Percentiles rank a stretch among this genome's conserved stretches.
These are phyloP conservation scores for Erpobdella octoculata DNA, from an alignment of 2,888 invertebrate species.

Conservation along the genomic window DNA sequence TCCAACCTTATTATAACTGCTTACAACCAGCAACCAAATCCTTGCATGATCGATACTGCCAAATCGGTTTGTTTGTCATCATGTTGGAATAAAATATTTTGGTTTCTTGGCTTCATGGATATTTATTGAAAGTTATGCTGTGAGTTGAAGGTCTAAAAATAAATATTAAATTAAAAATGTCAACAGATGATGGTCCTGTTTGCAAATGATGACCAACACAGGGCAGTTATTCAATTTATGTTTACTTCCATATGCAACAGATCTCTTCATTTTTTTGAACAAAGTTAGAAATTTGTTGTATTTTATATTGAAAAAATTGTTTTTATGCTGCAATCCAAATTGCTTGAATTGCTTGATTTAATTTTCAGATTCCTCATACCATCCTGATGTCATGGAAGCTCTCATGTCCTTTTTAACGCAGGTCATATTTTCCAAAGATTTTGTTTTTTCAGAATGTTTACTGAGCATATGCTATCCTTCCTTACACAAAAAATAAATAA, in stretches of 20 bases:
- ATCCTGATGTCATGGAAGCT: constrained; percentile 65
- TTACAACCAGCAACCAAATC: constrained; percentile 64
- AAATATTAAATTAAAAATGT: no score
- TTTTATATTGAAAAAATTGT: no score
- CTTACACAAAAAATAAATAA: no score
- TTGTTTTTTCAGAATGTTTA: no score
- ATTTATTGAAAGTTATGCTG: no score
- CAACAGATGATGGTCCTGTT: constrained; percentile 51
- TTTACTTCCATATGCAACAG: constrained; percentile 46
- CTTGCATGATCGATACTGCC: constrained; percentile 65
- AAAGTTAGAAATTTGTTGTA: no score
- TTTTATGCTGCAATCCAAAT: no score
- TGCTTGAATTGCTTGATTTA: no score
- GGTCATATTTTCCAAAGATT: no score
- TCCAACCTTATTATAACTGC: constrained; percentile 63
- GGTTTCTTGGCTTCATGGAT: background rate
- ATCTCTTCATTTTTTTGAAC: constrained; percentile 43
- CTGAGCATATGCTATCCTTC: no score
- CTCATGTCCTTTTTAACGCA: constrained; percentile 56
- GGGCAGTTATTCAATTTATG: constrained; percentile 50
- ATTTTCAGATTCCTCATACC: constrained; percentile 56
- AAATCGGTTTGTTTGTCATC: constrained; percentile 59
- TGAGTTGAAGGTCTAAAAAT: no score
- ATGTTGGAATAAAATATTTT: background rate
- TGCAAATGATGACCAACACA: constrained; percentile 43